phyloP scores from a whole-genome alignment of 2,888 invertebrate species.

The Machimus atricapillus region DNA sequence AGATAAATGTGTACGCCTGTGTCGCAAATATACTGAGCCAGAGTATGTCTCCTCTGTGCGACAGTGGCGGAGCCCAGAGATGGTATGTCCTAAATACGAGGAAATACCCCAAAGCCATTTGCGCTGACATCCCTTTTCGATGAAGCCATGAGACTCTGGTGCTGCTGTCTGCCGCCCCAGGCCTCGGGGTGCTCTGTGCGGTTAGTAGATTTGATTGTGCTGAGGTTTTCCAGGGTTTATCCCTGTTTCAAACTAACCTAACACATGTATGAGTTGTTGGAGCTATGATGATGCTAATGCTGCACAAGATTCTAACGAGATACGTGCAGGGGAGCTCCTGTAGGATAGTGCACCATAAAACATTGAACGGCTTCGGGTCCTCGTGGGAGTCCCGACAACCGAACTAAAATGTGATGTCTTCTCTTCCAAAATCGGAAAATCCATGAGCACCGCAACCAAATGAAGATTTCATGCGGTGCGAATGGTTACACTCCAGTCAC shows the following conservation, averaged over 20 bases:
- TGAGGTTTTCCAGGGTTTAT: constrained; percentile 30
- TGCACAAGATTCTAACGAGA: constrained; percentile 29
- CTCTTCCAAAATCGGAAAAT: neutral
- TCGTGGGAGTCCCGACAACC: neutral
- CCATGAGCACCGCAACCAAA: neutral
- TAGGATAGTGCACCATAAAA: constrained; percentile 33
- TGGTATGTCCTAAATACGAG: constrained; percentile 22
- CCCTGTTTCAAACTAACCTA: constrained; percentile 44
- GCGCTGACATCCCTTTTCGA: constrained; percentile 31
- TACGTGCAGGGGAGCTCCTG: neutral
- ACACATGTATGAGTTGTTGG: constrained; percentile 45
- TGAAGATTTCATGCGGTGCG: constrained; percentile 35
- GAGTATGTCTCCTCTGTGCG: neutral
- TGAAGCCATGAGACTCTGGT: neutral
- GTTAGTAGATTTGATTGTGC: constrained; percentile 39
- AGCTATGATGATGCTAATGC: constrained; percentile 42
- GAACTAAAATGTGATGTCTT: constrained; percentile 26
- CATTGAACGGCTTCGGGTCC: constrained; percentile 38
- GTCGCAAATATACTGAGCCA: neutral
- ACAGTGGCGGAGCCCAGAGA: neutral
- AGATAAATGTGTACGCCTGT: constrained; percentile 5
- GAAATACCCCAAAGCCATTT: constrained; percentile 39
- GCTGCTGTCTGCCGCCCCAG: neutral
- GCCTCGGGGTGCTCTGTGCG: constrained; percentile 1
- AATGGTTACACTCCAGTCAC: neutral